These are phyloP conservation scores for Cyrtodaria siliqua DNA, from an alignment of 2,888 invertebrate species.

Conservation along the genomic window DNA sequence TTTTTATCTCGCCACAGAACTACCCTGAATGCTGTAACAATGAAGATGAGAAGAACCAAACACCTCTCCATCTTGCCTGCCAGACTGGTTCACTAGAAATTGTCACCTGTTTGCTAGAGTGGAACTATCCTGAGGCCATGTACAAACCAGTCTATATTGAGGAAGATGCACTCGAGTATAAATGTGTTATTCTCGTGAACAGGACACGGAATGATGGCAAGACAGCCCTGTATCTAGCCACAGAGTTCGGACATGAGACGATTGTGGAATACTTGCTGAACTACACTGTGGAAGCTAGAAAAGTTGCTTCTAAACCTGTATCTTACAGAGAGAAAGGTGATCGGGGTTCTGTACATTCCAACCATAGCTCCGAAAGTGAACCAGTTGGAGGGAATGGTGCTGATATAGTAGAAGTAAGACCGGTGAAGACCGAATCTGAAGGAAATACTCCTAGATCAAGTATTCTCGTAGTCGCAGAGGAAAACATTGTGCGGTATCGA, in stretches of 20 bases:
- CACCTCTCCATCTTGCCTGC: conserved; percentile 96
- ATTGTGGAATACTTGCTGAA: conserved; percentile 71
- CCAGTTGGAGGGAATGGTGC: background rate
- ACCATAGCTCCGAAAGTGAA: conserved; percentile 3
- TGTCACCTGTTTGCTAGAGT: conserved; percentile 91
- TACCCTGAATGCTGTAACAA: conserved; percentile 94
- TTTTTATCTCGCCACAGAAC: conserved; percentile 86
- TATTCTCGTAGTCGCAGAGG: background rate
- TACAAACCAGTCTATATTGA: conserved; percentile 89
- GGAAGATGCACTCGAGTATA: conserved; percentile 87
- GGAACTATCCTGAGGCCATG: conserved; percentile 92
- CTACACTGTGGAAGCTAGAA: conserved; percentile 49
- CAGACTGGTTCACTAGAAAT: conserved; percentile 94
- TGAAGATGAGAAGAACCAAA: conserved; percentile 96
- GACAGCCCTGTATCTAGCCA: conserved; percentile 94
- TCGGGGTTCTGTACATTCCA: conserved; percentile 6
- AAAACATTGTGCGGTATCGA: conserved; percentile 4
- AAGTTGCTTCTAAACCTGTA: too few species aligned
- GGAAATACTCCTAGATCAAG: background rate
- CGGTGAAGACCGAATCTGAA: background rate
- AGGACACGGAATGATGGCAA: conserved; percentile 91
- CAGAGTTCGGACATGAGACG: conserved; percentile 87
- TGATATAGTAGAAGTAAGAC: too few species aligned
- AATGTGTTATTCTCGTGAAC: conserved; percentile 93
- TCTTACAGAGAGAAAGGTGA: background rate